Evolutionary conservation across 1,140 invertebrate genomes (phyloP), one percentile per base, ranked within the genome.

Genomic region (Limonius californicus): DNA sequence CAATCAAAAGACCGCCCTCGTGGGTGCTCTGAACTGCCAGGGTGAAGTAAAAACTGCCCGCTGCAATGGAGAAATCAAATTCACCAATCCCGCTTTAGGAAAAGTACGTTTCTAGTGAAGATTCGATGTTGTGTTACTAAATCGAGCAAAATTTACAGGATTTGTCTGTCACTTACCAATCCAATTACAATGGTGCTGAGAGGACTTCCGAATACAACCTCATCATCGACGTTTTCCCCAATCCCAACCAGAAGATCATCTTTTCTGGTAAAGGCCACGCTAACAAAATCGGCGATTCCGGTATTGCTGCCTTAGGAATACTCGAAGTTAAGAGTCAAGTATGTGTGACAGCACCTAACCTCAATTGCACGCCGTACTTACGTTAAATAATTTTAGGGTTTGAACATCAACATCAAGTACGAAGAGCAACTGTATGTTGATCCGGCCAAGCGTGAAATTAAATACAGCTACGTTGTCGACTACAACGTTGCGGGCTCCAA

Each of bases 11-110:
- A 83, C 84, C 1, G 77, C 77, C 6, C 63, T 84, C 0, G 72
- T 75, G 11, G 76, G 81, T 16, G 2, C 7, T 7, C 2, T 57
- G 15, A 6, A 35, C 9, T 39, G 35, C 18, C 2, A 2, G 3
- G 55, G 19, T 11, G 4, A 57, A 6, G 27, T 2, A 4, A 30
- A 35, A 1, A 14, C n/a, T 16, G 11, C 11, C 35, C 39, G 47
- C 2, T 55, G 42, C 19, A 56, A 56, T 3, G 83, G 83, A 3
- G 81, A 86, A 60, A 65, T 85, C 0, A 84, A 82, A 69, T 81
- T 89, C 43, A 80, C 80, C 11, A 84, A 87, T 74, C 88, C 88
- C 11, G 80, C 78, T 18, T 77, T 89, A 57, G 77, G 78, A 35
- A 87, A 86, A 81, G 86, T 86, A 70, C 56, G 59, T 64, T 32